phyloP scores from a whole-genome alignment of 2,888 invertebrate genomes.

The Entomobrya proxima region DNA sequence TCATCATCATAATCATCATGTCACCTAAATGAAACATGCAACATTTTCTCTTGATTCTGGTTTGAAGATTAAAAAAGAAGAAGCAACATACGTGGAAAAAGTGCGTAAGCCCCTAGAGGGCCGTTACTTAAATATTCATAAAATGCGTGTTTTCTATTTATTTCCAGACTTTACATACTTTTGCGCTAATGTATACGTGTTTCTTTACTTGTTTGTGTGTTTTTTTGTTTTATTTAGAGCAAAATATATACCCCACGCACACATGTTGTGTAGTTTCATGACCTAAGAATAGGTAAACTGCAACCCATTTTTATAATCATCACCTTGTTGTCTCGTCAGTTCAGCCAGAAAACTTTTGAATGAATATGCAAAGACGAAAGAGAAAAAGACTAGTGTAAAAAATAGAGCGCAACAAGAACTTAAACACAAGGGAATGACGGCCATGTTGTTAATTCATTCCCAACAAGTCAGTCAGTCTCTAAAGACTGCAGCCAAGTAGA shows the following conservation, averaged over 20 bases:
- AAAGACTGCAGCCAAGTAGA: too few relatives aligned
- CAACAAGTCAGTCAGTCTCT: neutral
- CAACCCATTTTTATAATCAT: neutral
- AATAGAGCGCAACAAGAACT: neutral
- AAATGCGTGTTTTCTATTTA: conserved; percentile 13
- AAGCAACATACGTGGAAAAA: neutral
- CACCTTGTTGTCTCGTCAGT: neutral
- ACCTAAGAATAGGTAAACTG: too few relatives aligned
- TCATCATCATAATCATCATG: conserved; percentile 27
- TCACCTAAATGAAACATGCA: conserved; percentile 42
- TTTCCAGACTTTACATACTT: neutral
- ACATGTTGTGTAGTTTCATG: neutral
- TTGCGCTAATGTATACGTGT: neutral
- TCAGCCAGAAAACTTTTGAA: neutral
- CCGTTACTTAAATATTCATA: conserved; percentile 52
- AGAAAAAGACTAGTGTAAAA: neutral
- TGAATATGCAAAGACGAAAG: neutral
- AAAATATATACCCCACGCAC: neutral
- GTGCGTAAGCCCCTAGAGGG: conserved; percentile 35
- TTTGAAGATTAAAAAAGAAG: neutral
- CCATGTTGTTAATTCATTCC: conserved; percentile 27
- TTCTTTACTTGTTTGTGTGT: conserved; percentile 36
- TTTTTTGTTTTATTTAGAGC: neutral
- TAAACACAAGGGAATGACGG: neutral
- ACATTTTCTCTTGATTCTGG: too few relatives aligned